A percentile compares a stretch with the other conserved stretches of the same genome.
Conservation (phyloP, 2,888 invertebrate species). For the Dicroscelio sp. region DNA sequence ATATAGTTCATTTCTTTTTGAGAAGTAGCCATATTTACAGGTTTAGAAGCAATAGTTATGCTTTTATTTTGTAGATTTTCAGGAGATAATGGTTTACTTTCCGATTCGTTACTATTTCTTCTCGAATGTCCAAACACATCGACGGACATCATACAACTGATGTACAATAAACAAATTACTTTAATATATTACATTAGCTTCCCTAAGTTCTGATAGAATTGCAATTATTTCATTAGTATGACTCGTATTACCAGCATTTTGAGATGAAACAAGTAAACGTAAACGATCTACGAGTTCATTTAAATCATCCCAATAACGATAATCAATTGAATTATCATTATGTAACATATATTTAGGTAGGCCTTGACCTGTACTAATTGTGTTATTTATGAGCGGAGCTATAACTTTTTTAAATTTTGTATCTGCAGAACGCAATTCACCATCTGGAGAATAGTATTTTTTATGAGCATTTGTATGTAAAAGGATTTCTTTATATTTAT, state of each 20-base stretch:
- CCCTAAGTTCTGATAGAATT: conserved; percentile 34
- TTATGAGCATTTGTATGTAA: not conserved
- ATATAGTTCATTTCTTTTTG: no score
- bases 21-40: no score
- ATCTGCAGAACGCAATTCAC: not conserved
- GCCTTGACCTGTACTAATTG: not conserved
- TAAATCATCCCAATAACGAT: not conserved
- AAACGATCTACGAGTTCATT: not conserved
- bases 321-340: not conserved
- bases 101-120: not conserved
- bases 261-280: not conserved
- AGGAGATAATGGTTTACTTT: not conserved
- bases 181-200: conserved; percentile 18
- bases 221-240: conserved; percentile 47
- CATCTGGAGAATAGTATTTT: not conserved
- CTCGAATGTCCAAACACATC: conserved; percentile 14
- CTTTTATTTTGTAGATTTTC: conserved; percentile 30
- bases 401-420: not conserved
- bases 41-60: no score
- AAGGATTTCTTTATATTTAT: not conserved
- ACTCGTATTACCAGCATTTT: not conserved
- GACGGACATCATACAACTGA: conserved; percentile 11
- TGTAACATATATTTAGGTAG: not conserved
- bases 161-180: not conserved
- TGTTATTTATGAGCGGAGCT: not conserved